Conservation (phyloP, 2,113 vertebrate genomes). For the Osmerus mordax region DNA sequence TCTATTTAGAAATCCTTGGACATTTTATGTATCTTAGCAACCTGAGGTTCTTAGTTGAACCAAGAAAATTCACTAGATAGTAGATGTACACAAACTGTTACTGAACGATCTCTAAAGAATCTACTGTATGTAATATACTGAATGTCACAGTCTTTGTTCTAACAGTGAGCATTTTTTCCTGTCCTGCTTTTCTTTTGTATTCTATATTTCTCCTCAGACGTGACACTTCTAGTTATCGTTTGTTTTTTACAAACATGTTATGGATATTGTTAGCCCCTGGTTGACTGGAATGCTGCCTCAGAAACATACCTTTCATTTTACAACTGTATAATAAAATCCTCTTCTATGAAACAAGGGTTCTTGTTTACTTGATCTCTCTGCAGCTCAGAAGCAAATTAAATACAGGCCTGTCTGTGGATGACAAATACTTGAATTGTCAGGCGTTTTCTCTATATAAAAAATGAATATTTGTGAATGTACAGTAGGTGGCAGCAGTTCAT, state of each 20-base stretch:
- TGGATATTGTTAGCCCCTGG: constrained; percentile 25
- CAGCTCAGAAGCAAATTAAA: neutral
- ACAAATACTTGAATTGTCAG: no score
- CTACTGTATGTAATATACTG: constrained; percentile 20
- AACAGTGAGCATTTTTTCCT: constrained; percentile 16
- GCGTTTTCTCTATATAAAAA: no score
- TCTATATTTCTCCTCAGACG: constrained; percentile 29
- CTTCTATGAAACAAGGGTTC: constrained; percentile 24
- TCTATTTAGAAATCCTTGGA: no score
- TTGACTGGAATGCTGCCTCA: constrained; percentile 25
- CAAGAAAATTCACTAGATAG: neutral
- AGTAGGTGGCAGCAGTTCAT: no score
- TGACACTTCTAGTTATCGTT: constrained; percentile 14
- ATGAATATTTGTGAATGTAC: no score
- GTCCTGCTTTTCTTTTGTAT: constrained; percentile 25
- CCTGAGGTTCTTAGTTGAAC: neutral
- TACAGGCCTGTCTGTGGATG: no score
- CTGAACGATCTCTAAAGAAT: constrained; percentile 49
- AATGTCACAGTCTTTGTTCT: constrained; percentile 26
- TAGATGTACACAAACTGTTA: constrained; percentile 29
- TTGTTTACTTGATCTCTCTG: neutral
- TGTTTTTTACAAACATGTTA: constrained; percentile 33
- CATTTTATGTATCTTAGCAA: no score
- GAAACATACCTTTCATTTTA: constrained; percentile 40
- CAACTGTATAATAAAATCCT: constrained; percentile 53